These are phyloP conservation scores for Limnephilus rhombicus DNA, from an alignment of 2,888 invertebrate genomes.

Conservation along the genomic window DNA sequence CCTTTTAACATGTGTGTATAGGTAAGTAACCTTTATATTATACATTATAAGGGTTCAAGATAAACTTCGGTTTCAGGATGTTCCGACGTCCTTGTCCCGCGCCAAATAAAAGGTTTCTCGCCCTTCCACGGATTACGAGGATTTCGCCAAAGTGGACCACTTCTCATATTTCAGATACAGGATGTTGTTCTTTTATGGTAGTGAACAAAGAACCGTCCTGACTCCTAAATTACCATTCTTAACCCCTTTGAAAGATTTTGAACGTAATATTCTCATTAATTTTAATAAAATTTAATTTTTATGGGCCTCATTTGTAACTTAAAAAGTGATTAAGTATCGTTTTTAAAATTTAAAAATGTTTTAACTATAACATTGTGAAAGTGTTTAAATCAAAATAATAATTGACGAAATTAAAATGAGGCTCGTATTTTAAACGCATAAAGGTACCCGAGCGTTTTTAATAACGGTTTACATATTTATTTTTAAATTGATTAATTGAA, in stretches of 20 bases:
- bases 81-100: not conserved
- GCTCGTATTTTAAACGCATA: not conserved
- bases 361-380: not conserved
- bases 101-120: not conserved
- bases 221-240: not conserved
- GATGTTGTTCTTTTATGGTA: constrained; percentile 1
- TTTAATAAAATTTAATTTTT: not conserved
- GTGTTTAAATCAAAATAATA: not conserved
- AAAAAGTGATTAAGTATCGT: not conserved
- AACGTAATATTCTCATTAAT: not conserved
- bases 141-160: not conserved
- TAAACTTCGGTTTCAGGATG: constrained; percentile 1
- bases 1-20: not conserved
- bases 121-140: not conserved
- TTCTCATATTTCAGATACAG: constrained; percentile 1
- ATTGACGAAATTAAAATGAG: not conserved
- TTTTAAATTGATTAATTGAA: not conserved
- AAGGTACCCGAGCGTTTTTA: not conserved
- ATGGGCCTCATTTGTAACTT: not conserved
- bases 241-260: not conserved
- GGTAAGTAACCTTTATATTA: not conserved
- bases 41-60: constrained; percentile 1
- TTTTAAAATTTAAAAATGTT: not conserved
- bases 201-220: not conserved
- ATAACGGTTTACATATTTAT: not conserved